Percentiles rank a stretch among this genome's conserved stretches.
phyloP scores from a whole-genome alignment of 2,113 vertebrate genomes.

The Polyodon spathula region DNA sequence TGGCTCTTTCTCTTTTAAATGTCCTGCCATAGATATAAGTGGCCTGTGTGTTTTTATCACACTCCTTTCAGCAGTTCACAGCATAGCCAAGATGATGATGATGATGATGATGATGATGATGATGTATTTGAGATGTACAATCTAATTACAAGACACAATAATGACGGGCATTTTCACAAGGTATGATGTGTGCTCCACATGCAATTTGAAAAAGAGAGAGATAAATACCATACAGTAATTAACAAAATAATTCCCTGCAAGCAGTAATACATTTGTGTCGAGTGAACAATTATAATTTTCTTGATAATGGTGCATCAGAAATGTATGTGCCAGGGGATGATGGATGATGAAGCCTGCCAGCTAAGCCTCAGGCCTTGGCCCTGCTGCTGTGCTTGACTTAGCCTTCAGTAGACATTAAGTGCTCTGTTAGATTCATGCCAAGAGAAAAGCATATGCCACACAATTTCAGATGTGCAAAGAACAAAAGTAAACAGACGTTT shows the following conservation, averaged over 20 bases:
- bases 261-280: background rate
- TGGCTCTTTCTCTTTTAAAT: no score
- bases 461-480: constrained; percentile 55
- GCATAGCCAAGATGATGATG: no score
- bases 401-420: constrained; percentile 61
- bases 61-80: no score
- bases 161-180: background rate
- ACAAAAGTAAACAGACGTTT: constrained; percentile 54
- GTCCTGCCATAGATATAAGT: no score
- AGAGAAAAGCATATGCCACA: constrained; percentile 60
- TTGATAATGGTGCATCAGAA: constrained; percentile 22
- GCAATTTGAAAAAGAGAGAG: constrained; percentile 1
- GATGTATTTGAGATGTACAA: background rate
- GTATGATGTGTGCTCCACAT: background rate
- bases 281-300: constrained; percentile 1
- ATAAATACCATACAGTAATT: background rate
- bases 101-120: no score
- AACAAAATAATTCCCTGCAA: constrained; percentile 4
- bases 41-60: no score
- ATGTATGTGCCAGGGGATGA: constrained; percentile 47
- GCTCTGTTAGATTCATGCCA: constrained; percentile 62
- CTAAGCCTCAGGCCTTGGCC: constrained; percentile 56
- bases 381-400: constrained; percentile 48
- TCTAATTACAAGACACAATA: background rate
- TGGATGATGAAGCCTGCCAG: constrained; percentile 46